Base-by-base conservation (phyloP, 2,888 invertebrate species). In the Machimus rusticus region DNA sequence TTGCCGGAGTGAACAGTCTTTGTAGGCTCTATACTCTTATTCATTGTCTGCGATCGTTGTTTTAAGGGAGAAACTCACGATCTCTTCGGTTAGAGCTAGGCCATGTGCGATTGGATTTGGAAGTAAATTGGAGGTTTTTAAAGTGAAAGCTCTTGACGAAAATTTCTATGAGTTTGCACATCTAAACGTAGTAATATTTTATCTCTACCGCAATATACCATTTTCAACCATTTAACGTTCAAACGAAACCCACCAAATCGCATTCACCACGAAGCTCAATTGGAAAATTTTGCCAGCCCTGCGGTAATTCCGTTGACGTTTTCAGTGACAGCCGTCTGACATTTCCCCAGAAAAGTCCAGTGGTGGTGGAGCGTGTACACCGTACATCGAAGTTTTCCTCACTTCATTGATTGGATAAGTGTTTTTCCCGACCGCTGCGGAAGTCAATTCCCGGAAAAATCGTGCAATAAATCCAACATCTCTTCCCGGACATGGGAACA, bases 321-420 rank as follows among this genome's bases (percentile, higher is more conserved):
- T 66, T 12, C 4, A 4, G n/a, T 66, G 66, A 23, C 66, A 28
- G 4, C 28, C 2, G 8, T 66, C 9, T 66, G 66, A 66, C 66
- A 66, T 66, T 23, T 66, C 66, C 28, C 6, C 66, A 66, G 28
- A 28, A 66, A 66, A 66, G 1, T 57, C 23, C 66, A 66, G 66
- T 66, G 66, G 66, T 66, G 28, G 66, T 57, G n/a, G 76, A 76
- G 76, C 16, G 76, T 76, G 76, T 76, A 37, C 76, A 34, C 37
- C 37, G 34, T 76, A 19, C 34, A 37, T 76, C 76, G 19, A 76
- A 34, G 19, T 37, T 76, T 78, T 78, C 43, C 43, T 78, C 19
- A 23, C 37, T 43, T 43, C 79, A 57, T 82, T 82, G 66, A 82
- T 82, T 51, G 66, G 81, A 34, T 34, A 82, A 82, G 66, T 57